A percentile compares a stretch with the other conserved stretches of the same genome.
Evolutionary conservation across 2,888 invertebrate species (phyloP).

Genomic region (Heliconius ethilla): DNA sequence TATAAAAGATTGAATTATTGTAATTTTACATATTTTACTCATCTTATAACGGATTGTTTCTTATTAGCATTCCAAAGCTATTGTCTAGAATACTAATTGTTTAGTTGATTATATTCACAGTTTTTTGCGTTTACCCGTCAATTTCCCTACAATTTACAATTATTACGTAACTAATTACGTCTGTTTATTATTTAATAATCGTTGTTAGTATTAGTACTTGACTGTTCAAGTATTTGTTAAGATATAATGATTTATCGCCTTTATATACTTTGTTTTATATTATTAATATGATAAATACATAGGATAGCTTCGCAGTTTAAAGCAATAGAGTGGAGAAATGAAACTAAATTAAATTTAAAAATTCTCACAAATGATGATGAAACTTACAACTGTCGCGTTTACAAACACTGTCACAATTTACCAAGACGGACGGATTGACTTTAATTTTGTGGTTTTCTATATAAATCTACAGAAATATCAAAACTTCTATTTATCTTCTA

Average conservation of each 20-base stretch:
- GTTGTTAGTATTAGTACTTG: conserved; percentile 29
- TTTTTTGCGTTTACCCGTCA: conserved; percentile 27
- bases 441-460: neutral
- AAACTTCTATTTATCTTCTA: neutral
- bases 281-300: neutral
- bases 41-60: conserved; percentile 3
- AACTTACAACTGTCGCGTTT: neutral
- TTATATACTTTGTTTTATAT: too few species aligned
- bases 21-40: conserved; percentile 8
- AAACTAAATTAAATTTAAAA: neutral
- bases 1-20: neutral
- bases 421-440: neutral
- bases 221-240: conserved; percentile 26
- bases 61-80: conserved; percentile 17
- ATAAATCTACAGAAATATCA: neutral
- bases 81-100: conserved; percentile 19
- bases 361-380: neutral
- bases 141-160: conserved; percentile 37
- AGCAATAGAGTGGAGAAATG: neutral
- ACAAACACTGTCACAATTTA: neutral
- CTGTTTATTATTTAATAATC: conserved; percentile 31
- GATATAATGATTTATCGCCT: neutral
- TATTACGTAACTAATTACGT: conserved; percentile 33
- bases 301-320: too few species aligned
- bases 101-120: conserved; percentile 18